Conservation (phyloP, 2,113 vertebrate species). For the Heterotilapia buettikoferi region DNA sequence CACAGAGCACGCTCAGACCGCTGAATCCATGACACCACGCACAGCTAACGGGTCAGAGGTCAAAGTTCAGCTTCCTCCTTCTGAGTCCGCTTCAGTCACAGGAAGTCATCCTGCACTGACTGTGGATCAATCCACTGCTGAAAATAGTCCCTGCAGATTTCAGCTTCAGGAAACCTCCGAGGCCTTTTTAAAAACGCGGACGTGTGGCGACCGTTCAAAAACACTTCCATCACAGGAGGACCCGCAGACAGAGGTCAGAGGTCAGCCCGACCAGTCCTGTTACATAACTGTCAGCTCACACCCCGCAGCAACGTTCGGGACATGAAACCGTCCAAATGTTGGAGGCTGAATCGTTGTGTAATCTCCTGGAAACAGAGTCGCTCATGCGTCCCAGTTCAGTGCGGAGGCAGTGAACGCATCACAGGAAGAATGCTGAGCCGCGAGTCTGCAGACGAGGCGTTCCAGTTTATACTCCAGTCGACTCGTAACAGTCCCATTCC, state of each 20-base stretch:
- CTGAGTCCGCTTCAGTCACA: neutral
- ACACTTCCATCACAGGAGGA: neutral
- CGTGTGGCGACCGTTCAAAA: neutral
- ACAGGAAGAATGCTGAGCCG: neutral
- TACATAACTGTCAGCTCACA: neutral
- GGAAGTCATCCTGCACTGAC: neutral
- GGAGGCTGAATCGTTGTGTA: neutral
- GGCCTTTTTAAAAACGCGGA: neutral
- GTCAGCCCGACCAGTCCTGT: neutral
- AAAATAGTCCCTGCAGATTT: neutral
- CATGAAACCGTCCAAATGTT: neutral
- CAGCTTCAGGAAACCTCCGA: neutral
- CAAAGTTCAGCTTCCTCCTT: neutral
- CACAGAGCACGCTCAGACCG: neutral
- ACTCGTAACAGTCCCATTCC: fast-evolving
- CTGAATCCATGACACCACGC: neutral
- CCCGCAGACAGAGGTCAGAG: neutral
- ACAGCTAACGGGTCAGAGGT: neutral
- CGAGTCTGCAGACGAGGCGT: neutral
- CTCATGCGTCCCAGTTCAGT: neutral
- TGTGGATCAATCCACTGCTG: neutral
- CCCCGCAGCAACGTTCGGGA: neutral
- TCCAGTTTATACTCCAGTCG: neutral
- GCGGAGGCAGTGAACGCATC: neutral
- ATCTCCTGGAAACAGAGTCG: neutral